Percentiles rank a stretch among this genome's conserved stretches.
Conservation (phyloP, 2,113 vertebrate species). For the Vulpes lagopus region DNA sequence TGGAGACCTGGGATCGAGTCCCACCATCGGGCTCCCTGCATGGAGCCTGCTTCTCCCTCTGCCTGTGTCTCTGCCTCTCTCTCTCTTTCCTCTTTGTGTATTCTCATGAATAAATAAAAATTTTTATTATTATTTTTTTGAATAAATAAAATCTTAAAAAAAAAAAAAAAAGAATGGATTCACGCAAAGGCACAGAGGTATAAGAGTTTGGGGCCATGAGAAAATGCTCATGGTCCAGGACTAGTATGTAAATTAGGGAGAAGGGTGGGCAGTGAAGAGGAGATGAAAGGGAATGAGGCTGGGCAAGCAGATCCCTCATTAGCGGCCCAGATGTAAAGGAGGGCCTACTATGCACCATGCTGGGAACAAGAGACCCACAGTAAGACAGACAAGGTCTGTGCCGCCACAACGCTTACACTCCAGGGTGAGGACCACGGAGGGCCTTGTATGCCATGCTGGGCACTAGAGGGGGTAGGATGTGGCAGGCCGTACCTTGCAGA, state of each 20-base stretch:
- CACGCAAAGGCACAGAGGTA: background rate
- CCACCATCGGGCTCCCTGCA: too few relatives aligned
- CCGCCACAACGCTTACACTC: too few relatives aligned
- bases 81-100: too few relatives aligned
- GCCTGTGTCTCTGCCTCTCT: too few relatives aligned
- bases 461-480: rapidly evolving
- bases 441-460: background rate
- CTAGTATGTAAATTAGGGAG: background rate
- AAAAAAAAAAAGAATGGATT: background rate
- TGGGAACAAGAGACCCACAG: rapidly evolving
- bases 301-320: background rate
- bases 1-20: too few relatives aligned
- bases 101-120: too few relatives aligned
- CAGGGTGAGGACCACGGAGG: rapidly evolving
- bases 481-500: background rate
- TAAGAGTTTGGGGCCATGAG: rapidly evolving
- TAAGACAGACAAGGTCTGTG: background rate
- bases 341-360: background rate
- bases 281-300: background rate
- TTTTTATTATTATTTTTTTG: too few relatives aligned
- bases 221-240: background rate
- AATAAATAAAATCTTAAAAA: too few relatives aligned
- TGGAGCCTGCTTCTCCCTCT: too few relatives aligned
- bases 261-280: too few relatives aligned
- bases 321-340: background rate